Evolutionary conservation across 2,888 invertebrate species (phyloP).

Genomic region (Patella ulyssiponensis): DNA sequence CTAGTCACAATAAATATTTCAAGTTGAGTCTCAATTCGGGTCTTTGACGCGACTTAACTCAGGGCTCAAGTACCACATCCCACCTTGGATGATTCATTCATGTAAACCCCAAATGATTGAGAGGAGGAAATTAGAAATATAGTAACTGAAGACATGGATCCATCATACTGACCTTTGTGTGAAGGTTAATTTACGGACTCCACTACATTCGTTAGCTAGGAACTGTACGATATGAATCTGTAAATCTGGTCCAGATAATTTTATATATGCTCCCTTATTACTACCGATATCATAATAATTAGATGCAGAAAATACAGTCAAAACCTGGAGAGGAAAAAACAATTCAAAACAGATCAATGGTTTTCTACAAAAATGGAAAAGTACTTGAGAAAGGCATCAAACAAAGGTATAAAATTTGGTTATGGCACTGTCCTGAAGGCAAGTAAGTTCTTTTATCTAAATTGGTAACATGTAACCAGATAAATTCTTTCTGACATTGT

Average conservation of each 20-base stretch:
- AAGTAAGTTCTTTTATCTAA: not conserved
- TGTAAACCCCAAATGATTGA: too few species aligned
- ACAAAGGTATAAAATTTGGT: too few species aligned
- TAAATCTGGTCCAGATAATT: constrained; percentile 71
- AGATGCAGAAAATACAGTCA: constrained; percentile 97
- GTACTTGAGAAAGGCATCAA: not conserved
- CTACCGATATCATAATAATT: constrained; percentile 96
- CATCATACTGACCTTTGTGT: constrained; percentile 65
- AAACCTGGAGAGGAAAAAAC: constrained; percentile 77
- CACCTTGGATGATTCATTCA: too few species aligned
- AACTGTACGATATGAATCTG: constrained; percentile 91
- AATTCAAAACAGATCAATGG: not conserved
- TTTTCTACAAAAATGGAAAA: not conserved
- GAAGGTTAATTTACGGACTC: constrained; percentile 63
- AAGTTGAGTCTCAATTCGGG: too few species aligned
- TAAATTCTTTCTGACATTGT: too few species aligned
- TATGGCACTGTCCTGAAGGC: too few species aligned
- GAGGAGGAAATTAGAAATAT: too few species aligned
- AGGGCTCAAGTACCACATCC: too few species aligned
- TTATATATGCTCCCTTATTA: constrained; percentile 93
- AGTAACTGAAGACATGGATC: too few species aligned
- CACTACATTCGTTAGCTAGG: constrained; percentile 68
- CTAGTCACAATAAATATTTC: too few species aligned
- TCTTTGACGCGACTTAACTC: too few species aligned
- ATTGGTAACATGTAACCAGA: too few species aligned